Percentiles rank a stretch among this genome's conserved stretches.
Evolutionary conservation across 2,888 invertebrate genomes (phyloP).

Genomic region (Plebejus anna): DNA sequence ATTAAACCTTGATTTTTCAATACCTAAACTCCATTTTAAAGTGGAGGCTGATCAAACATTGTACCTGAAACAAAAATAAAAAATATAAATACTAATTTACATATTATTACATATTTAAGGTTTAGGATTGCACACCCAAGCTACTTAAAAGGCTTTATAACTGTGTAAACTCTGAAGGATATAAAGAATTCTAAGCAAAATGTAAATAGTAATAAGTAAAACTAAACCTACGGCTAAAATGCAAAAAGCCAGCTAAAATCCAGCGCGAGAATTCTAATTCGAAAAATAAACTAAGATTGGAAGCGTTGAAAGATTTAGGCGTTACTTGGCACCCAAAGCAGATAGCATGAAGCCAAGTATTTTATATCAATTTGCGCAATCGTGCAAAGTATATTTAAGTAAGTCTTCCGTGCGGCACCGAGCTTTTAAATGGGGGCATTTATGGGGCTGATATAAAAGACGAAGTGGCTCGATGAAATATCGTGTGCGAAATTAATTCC

Average conservation of each 20-base stretch:
- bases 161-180: no score
- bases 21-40: background rate
- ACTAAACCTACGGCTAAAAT: background rate
- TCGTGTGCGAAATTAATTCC: slow-evolving; percentile 41
- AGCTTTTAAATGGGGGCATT: slow-evolving; percentile 70
- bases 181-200: background rate
- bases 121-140: no score
- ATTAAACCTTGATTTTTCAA: background rate
- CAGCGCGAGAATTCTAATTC: slow-evolving; percentile 17
- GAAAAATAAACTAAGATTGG: slow-evolving; percentile 18
- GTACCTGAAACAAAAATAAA: slow-evolving; percentile 11
- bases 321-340: slow-evolving; percentile 45
- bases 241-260: background rate
- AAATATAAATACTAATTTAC: background rate
- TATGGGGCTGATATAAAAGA: slow-evolving; percentile 61
- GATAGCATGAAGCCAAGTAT: slow-evolving; percentile 67
- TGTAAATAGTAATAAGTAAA: background rate
- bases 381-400: slow-evolving; percentile 74
- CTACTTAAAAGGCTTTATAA: no score
- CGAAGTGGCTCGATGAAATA: slow-evolving; percentile 50
- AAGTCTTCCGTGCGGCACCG: slow-evolving; percentile 57
- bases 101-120: background rate
- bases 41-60: background rate
- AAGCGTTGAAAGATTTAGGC: slow-evolving; percentile 13
- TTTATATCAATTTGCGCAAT: slow-evolving; percentile 74